Conservation (phyloP, 2,888 invertebrate species). For the Apamea monoglypha region DNA sequence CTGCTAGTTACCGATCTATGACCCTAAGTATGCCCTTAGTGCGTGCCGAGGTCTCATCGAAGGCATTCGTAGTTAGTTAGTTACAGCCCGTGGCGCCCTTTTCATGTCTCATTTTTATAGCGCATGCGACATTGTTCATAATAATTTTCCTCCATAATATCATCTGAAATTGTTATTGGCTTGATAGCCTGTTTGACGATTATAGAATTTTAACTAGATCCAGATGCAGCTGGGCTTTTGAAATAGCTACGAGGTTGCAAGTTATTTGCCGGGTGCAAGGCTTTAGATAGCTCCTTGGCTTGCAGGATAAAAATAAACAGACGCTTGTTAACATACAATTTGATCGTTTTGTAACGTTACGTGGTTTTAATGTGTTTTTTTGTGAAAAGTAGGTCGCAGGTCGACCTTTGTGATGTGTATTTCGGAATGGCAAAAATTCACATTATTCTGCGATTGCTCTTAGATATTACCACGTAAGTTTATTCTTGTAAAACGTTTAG, state of each 20-base stretch:
- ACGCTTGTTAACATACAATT: constrained; percentile 39
- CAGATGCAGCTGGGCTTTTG: constrained; percentile 51
- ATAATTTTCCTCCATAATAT: constrained; percentile 74
- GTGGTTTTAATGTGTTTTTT: constrained; percentile 54
- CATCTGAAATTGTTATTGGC: constrained; percentile 60
- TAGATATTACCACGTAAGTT: constrained; percentile 46
- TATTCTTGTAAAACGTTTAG: constrained; percentile 55
- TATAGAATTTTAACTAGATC: constrained; percentile 62
- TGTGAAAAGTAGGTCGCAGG: constrained; percentile 59
- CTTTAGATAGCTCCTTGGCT: constrained; percentile 24
- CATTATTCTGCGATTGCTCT: constrained; percentile 61
- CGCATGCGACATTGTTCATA: constrained; percentile 77
- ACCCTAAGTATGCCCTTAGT: constrained; percentile 84
- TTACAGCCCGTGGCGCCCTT: constrained; percentile 72
- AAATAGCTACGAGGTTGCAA: constrained; percentile 42
- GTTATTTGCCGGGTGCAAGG: constrained; percentile 46
- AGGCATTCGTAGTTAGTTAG: constrained; percentile 73
- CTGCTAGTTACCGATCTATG: constrained; percentile 78
- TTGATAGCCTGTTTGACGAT: constrained; percentile 59
- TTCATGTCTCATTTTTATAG: constrained; percentile 82
- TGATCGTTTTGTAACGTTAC: constrained; percentile 55
- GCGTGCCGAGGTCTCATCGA: constrained; percentile 84
- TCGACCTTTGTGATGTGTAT: constrained; percentile 63
- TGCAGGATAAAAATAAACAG: constrained; percentile 37
- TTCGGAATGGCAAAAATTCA: constrained; percentile 57